These are phyloP conservation scores for Oreochromis spilurus DNA, from an alignment of 2,113 vertebrate genomes.

Conservation along the genomic window DNA sequence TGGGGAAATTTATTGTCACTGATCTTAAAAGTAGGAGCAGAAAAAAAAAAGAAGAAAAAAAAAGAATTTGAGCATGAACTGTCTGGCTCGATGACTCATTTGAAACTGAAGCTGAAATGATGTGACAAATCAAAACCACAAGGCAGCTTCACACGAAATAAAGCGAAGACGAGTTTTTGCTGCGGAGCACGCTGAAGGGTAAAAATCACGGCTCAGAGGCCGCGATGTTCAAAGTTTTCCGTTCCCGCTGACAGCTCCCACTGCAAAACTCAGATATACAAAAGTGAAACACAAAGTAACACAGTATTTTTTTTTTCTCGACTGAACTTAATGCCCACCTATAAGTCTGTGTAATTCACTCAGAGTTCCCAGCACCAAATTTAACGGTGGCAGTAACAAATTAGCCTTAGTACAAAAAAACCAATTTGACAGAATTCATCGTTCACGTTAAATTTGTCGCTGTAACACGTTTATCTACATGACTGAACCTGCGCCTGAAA, in stretches of 20 bases:
- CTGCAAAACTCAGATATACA: not conserved
- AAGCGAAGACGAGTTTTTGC: not conserved
- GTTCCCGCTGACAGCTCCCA: not conserved
- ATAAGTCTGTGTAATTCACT: not conserved
- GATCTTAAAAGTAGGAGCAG: not conserved
- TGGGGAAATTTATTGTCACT: not conserved
- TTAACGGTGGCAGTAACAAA: not conserved
- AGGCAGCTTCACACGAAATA: not conserved
- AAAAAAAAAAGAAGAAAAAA: not conserved
- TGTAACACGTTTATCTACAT: fast-evolving
- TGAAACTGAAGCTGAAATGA: not conserved
- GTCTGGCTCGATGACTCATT: not conserved
- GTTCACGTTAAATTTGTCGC: not conserved
- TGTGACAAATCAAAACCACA: not conserved
- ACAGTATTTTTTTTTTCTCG: not conserved
- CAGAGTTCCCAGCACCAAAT: not conserved
- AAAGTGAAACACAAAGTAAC: not conserved
- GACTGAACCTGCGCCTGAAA: fast-evolving
- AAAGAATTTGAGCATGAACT: not conserved
- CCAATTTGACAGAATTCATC: not conserved
- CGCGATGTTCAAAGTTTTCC: not conserved
- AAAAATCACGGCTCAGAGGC: not conserved
- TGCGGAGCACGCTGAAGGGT: not conserved
- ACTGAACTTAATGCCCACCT: not conserved
- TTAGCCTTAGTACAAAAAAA: not conserved